Percentiles rank a stretch among this genome's conserved stretches.
These are phyloP conservation scores for Arctopsyche grandis DNA, from an alignment of 1,140 invertebrate species.

Conservation along the genomic window DNA sequence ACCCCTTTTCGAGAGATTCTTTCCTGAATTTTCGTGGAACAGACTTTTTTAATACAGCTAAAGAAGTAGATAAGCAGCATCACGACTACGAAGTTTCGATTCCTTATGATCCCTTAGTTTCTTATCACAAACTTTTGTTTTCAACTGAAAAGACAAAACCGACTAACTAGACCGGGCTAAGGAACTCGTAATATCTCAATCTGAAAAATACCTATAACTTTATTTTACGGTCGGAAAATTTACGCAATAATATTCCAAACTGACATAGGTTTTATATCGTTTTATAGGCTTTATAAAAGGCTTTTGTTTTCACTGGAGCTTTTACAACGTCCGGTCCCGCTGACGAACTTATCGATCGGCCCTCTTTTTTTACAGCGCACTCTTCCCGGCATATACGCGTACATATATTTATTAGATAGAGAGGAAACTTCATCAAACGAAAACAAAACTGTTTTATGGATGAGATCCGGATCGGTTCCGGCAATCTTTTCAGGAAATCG, in stretches of 20 bases:
- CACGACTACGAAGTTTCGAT: conserved; percentile 3
- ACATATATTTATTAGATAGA: conserved; percentile 8
- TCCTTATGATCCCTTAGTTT: conserved; percentile 9
- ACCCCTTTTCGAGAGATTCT: not conserved
- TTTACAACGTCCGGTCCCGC: conserved; percentile 2
- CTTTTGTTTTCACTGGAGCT: not conserved
- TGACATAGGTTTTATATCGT: not conserved
- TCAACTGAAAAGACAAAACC: conserved; percentile 14
- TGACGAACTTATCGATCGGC: conserved; percentile 14
- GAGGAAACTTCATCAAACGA: conserved; percentile 25
- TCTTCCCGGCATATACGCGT: not conserved
- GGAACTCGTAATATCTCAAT: conserved; percentile 13
- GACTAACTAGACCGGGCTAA: not conserved
- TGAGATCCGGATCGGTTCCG: conserved; percentile 21
- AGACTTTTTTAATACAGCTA: conserved; percentile 4
- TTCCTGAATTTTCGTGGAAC: not conserved
- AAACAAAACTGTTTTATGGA: conserved; percentile 32
- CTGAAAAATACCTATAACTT: conserved; percentile 12
- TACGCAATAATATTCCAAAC: not conserved
- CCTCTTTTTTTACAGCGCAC: conserved; percentile 16
- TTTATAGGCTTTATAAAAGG: not conserved
- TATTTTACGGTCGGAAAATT: too few species aligned
- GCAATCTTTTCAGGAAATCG: conserved; percentile 33
- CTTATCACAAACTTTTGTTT: conserved; percentile 30
- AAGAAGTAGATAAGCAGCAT: conserved; percentile 13